Conservation (phyloP, 1,140 invertebrate genomes). For the Sarcophaga peregrina region DNA sequence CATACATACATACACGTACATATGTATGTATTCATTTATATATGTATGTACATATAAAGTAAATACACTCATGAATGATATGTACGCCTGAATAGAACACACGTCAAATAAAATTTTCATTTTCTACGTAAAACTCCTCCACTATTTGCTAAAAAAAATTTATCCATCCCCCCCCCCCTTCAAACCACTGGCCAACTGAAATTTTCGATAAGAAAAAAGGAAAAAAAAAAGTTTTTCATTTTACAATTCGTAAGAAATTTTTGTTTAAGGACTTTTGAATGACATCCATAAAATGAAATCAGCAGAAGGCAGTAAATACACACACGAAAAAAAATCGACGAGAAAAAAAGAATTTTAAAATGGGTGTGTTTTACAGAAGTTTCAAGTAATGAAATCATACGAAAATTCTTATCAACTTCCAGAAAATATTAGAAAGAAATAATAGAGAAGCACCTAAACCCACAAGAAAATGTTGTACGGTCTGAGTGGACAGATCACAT, state of each 20-base stretch:
- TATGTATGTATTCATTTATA: too few relatives aligned
- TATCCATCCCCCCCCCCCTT: not conserved
- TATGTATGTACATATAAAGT: not conserved
- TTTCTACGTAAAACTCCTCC: not conserved
- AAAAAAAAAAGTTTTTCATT: not conserved
- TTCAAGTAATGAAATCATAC: not conserved
- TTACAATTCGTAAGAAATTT: constrained; percentile 1
- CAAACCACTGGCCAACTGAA: not conserved
- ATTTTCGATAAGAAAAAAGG: not conserved
- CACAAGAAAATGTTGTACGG: too few relatives aligned
- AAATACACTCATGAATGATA: not conserved
- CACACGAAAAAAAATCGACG: not conserved
- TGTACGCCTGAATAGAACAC: constrained; percentile 26
- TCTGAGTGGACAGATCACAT: too few relatives aligned
- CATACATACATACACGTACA: too few relatives aligned
- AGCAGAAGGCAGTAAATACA: not conserved
- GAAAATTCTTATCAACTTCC: too few relatives aligned
- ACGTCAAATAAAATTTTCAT: constrained; percentile 27
- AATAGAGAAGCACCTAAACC: too few relatives aligned
- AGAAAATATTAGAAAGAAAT: too few relatives aligned
- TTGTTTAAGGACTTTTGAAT: constrained; percentile 25
- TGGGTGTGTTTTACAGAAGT: not conserved
- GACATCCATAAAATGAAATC: not conserved
- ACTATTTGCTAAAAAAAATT: not conserved
- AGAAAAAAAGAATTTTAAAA: not conserved